Evolutionary conservation across 2,888 invertebrate genomes (phyloP).

Genomic region (Thumatha senex): DNA sequence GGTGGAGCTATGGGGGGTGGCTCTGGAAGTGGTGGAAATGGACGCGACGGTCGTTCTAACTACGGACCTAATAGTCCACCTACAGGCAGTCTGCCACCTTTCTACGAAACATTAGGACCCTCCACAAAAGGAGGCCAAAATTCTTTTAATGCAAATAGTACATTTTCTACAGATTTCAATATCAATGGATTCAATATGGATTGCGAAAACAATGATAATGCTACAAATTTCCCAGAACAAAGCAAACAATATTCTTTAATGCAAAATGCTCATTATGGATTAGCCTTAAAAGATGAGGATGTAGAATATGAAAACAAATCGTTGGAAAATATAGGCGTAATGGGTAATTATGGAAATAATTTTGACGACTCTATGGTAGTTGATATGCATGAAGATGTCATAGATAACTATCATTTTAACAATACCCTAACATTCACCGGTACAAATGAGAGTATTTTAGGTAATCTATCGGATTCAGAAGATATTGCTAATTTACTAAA

Average conservation of each 20-base stretch:
- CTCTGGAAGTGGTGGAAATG: constrained; percentile 90
- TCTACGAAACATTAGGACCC: constrained; percentile 90
- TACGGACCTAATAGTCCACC: constrained; percentile 95
- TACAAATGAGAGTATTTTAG: constrained; percentile 90
- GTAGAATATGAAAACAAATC: constrained; percentile 90
- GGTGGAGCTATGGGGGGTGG: constrained; percentile 86
- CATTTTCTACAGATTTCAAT: constrained; percentile 86
- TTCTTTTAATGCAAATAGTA: constrained; percentile 87
- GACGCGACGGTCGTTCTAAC: constrained; percentile 92
- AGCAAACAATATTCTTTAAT: constrained; percentile 90
- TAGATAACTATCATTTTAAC: constrained; percentile 92
- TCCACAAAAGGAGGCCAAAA: constrained; percentile 89
- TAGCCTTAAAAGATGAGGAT: constrained; percentile 91
- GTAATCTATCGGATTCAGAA: constrained; percentile 91
- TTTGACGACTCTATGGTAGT: constrained; percentile 94
- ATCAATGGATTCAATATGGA: constrained; percentile 90
- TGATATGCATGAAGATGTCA: constrained; percentile 89
- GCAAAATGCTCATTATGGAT: constrained; percentile 92
- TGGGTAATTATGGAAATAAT: constrained; percentile 84
- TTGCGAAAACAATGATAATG: constrained; percentile 87
- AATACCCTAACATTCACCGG: constrained; percentile 91
- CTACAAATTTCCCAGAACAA: constrained; percentile 77
- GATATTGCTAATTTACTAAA: constrained; percentile 90
- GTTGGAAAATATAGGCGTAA: constrained; percentile 86
- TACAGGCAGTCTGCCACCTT: constrained; percentile 93